These are phyloP conservation scores for Glyphotaelius pellucidus DNA, from an alignment of 2,888 invertebrate genomes.

Conservation along the genomic window DNA sequence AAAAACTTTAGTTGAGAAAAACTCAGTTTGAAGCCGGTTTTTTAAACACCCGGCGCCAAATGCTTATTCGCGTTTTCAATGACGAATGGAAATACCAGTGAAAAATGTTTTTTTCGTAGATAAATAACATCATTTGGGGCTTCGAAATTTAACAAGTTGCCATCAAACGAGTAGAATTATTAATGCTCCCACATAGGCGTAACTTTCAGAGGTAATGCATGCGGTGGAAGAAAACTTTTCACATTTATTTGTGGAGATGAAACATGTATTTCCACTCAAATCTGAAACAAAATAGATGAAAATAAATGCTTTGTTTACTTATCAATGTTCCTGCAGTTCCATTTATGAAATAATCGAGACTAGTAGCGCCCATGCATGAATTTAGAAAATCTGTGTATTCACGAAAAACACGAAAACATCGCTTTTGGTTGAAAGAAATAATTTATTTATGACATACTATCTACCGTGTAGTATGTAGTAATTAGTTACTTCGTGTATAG, in stretches of 20 bases:
- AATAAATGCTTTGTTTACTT: too few species aligned
- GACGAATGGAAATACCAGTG: not conserved
- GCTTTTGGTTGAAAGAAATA: too few species aligned
- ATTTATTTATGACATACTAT: too few species aligned
- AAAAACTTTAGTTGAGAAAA: conserved; percentile 8
- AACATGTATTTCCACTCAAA: not conserved
- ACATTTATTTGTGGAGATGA: not conserved
- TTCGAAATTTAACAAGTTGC: not conserved
- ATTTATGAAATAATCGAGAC: not conserved
- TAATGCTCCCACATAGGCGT: not conserved
- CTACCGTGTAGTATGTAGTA: too few species aligned
- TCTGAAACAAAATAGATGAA: not conserved
- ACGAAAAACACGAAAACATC: too few species aligned
- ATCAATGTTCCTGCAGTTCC: not conserved
- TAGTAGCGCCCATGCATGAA: not conserved
- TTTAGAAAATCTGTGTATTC: not conserved
- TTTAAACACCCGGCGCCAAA: not conserved
- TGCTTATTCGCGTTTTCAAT: not conserved
- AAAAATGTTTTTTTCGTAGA: not conserved
- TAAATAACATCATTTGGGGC: not conserved
- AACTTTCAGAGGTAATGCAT: not conserved
- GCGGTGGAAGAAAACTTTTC: not conserved
- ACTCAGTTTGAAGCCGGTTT: not conserved
- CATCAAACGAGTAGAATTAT: not conserved
- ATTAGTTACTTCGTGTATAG: not conserved